phyloP scores from a whole-genome alignment of 2,113 vertebrate genomes.

The Phyllostomus discolor region DNA sequence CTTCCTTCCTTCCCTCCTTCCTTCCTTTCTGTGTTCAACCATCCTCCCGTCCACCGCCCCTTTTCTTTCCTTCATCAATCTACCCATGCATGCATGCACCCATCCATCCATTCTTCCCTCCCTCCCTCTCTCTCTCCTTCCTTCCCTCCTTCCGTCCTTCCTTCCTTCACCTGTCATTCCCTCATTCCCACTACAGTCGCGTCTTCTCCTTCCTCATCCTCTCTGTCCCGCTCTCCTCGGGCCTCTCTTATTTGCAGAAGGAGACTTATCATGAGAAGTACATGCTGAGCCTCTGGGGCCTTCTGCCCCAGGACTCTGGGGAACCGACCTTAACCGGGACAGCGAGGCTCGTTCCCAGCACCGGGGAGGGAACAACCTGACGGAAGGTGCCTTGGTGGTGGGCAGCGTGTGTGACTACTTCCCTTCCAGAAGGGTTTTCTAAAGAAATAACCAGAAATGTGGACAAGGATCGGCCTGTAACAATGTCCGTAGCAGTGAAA shows the following conservation, averaged over 20 bases:
- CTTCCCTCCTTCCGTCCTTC: neutral
- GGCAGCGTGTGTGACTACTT: neutral
- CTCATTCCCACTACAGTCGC: neutral
- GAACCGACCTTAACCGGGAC: neutral
- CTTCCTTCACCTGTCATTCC: neutral
- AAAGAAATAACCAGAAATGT: neutral
- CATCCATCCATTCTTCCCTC: neutral
- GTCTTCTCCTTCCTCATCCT: neutral
- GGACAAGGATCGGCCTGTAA: neutral
- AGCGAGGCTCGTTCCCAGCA: neutral
- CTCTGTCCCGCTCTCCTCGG: neutral
- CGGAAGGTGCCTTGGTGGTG: neutral
- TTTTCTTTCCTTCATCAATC: no score
- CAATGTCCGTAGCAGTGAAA: neutral
- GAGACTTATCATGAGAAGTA: constrained; percentile 31
- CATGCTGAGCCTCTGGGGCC: neutral
- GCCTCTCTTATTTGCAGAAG: neutral
- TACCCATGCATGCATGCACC: no score
- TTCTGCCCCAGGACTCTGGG: neutral
- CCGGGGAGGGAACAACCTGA: neutral
- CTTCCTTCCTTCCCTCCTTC: neutral
- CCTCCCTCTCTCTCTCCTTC: neutral
- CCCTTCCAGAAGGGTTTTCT: neutral
- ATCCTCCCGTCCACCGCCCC: neutral
- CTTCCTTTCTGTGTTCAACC: neutral